Base-by-base conservation (phyloP, 1,140 invertebrate genomes). In the Euschistus heros region DNA sequence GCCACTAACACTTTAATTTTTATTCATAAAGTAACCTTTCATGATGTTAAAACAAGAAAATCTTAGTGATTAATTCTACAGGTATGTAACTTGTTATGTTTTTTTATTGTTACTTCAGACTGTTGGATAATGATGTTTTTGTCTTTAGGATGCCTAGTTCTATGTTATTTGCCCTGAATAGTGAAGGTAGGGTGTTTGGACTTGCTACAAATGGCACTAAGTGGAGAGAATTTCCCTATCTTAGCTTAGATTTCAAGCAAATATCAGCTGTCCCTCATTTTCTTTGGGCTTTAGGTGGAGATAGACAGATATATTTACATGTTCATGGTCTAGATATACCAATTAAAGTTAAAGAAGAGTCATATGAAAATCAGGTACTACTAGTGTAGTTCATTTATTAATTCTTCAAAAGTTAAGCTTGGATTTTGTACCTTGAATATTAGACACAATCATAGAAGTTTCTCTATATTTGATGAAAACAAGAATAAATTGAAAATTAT, bases 261-360 rank as follows among this genome's bases (percentile, higher is more conserved):
- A 76, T 95, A 44, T 88, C 89, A 24, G 86, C 91, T 5, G 82
- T 89, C 17, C 84, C 86, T 18, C 85, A 89, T 76, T 89, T 87
- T 72, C 79, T 93, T 71, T 96, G 92, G 92, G 92, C 90, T 2
- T 86, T 96, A 54, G 91, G 92, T 54, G 88, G 91, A 1, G 92
- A 95, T 75, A 83, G 92, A 68, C 91, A 94, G 76, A 86, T 93
- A 50, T 94, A 95, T 76, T 84, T 94, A 2, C 91, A 90, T 75
- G 89, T 94, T 20, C 86, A 91, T 73, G 87, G 87, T 2, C 77
- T 90, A 46, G 92, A 94, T 76, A 86, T 94, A 72, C 91, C 92
- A 0, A 94, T 95, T 66, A 79, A 90, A 67, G 87, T 93, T 0
- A 86, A 87, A 74, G 91, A 94, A 77, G 89, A 92, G 75, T 85